Evolutionary conservation across 2,888 invertebrate genomes (phyloP).

Genomic region (Entomobrya proxima): DNA sequence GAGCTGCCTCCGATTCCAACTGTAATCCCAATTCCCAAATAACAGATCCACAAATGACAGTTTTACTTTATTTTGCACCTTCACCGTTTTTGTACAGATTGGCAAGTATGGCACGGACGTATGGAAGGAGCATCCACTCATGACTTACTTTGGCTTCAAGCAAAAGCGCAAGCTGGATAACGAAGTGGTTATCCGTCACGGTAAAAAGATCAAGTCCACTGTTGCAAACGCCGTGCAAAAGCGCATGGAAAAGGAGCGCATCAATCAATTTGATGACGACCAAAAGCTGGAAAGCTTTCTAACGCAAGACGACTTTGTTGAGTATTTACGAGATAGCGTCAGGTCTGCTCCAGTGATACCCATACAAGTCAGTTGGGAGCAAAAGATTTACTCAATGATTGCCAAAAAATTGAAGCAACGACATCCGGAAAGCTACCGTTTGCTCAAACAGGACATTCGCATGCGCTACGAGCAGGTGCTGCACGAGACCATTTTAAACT

Average conservation of each 20-base stretch:
- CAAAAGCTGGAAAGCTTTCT: slow-evolving; percentile 66
- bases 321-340: slow-evolving; percentile 73
- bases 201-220: slow-evolving; percentile 62
- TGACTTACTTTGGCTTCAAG: slow-evolving; percentile 64
- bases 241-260: slow-evolving; percentile 22
- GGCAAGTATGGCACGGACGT: slow-evolving; percentile 64
- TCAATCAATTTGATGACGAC: slow-evolving; percentile 10
- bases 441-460: slow-evolving; percentile 67
- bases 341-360: slow-evolving; percentile 71
- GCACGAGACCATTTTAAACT: slow-evolving; percentile 71
- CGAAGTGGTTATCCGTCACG: slow-evolving; percentile 68
- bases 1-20: slow-evolving; percentile 48
- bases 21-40: not conserved
- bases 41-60: not conserved
- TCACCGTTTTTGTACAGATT: slow-evolving; percentile 16
- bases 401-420: slow-evolving; percentile 59
- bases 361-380: slow-evolving; percentile 69
- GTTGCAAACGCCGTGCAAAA: slow-evolving; percentile 61
- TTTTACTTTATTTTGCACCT: not conserved
- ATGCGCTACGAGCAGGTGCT: slow-evolving; percentile 67
- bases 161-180: slow-evolving; percentile 68
- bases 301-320: slow-evolving; percentile 73
- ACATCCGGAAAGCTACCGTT: slow-evolving; percentile 66
- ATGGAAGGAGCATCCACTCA: slow-evolving; percentile 70
- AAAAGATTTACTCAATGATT: slow-evolving; percentile 67